Base-by-base conservation (phyloP, 2,797 vertebrate species). In the Chiroxiphia lanceolata region DNA sequence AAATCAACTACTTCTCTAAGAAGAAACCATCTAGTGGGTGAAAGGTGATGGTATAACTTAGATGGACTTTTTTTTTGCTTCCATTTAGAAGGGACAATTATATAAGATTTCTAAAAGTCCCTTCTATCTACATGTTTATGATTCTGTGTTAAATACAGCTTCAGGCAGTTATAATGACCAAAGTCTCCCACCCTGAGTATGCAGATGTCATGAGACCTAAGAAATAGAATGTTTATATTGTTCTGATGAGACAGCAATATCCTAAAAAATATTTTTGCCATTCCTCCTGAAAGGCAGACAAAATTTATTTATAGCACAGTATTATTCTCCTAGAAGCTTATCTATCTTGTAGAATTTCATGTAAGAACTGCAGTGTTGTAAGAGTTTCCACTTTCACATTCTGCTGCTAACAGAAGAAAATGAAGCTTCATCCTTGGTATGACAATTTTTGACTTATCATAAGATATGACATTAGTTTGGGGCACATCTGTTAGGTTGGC, bases 221-320 rank as follows among this genome's bases (percentile, higher is more conserved):
- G 75, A 89, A 90, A 74, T 1, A 90, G n/a, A 89, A 92, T 84
- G 47, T 69, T 95, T 95, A 51, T 76, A 11, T 53, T 94, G 63
- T 91, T 86, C 70, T 70, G 38, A 78, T 57, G 44, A 94, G 60
- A 84, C 3, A 14, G n/a, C 33, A 95, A 84, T 42, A 91, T 12
- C 34, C 31, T 47, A 71, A 91, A 84, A 82, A 81, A 36, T 82
- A 79, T 57, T 83, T 82, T 40, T 27, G 36, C 36, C n/a, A 11
- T n/a, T 90, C 27, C 53, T 81, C 27, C 69, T 72, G n/a, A 59
- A 47, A 76, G 38, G 22, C 65, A 91, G 57, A 54, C 1, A 8
- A 22, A 67, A 61, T 21, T 8, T 80, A 82, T 85, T 77, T 91
- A 48, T 48, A 85, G 53, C 21, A 78, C 6, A 10, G 9, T 9